Percentiles rank a stretch among this genome's conserved stretches.
Conservation (phyloP, 1,140 invertebrate genomes). For the Bemisia tabaci region DNA sequence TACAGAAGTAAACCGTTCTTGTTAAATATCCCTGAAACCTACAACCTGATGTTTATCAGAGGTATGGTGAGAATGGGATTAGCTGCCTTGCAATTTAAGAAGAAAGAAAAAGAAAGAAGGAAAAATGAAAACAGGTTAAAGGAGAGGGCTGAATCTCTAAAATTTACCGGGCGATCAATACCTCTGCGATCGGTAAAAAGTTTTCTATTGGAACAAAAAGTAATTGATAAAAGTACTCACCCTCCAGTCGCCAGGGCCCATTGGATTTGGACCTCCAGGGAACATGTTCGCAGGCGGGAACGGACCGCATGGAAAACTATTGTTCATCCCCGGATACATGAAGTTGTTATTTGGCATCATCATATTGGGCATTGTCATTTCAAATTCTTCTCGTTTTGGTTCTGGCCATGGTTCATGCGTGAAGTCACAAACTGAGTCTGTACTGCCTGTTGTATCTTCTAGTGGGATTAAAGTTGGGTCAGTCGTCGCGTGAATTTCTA, state of each 20-base stretch:
- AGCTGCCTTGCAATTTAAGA: too few species aligned
- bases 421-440: constrained; percentile 62
- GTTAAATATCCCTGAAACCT: too few species aligned
- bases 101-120: too few species aligned
- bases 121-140: too few species aligned
- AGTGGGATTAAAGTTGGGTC: constrained; percentile 74
- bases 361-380: constrained; percentile 33
- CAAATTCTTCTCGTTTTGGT: constrained; percentile 38
- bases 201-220: not conserved
- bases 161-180: too few species aligned
- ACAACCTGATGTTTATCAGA: too few species aligned
- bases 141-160: too few species aligned
- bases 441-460: constrained; percentile 69
- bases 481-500: constrained; percentile 54
- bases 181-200: too few species aligned
- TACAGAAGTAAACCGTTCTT: too few species aligned
- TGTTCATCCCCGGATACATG: constrained; percentile 1
- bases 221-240: not conserved
- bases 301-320: not conserved
- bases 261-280: not conserved
- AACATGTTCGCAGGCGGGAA: not conserved
- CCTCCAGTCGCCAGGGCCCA: not conserved
- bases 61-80: too few species aligned
- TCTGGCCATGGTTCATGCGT: constrained; percentile 62
- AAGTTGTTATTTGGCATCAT: constrained; percentile 26